Evolutionary conservation across 2,113 vertebrate genomes (phyloP).

Genomic region (Dendropsophus ebraccatus): DNA sequence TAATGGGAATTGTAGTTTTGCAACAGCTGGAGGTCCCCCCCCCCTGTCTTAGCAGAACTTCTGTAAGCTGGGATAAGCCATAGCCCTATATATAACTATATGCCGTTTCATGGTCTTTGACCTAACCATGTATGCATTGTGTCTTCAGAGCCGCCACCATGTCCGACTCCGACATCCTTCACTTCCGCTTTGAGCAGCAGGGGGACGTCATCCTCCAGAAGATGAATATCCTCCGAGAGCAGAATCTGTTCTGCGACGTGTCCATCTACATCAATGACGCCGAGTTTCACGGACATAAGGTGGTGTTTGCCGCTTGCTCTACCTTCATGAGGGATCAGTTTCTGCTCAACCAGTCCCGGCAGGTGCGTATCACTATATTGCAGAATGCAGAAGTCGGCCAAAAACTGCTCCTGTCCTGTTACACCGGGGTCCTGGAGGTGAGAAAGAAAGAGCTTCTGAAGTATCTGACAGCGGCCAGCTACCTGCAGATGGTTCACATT

Average conservation of each 20-base stretch:
- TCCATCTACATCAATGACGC: constrained; percentile 82
- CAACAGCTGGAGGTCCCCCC: no score
- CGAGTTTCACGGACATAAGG: constrained; percentile 82
- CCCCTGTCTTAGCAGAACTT: no score
- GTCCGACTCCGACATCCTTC: constrained; percentile 80
- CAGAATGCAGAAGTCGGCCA: constrained; percentile 82
- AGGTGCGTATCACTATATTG: constrained; percentile 79
- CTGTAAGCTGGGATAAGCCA: no score
- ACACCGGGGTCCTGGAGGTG: constrained; percentile 81
- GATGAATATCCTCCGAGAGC: constrained; percentile 82
- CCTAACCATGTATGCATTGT: constrained; percentile 32
- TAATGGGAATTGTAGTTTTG: no score
- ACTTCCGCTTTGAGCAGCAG: constrained; percentile 82
- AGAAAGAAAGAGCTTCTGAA: constrained; percentile 81
- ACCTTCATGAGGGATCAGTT: constrained; percentile 85
- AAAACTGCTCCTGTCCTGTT: constrained; percentile 79
- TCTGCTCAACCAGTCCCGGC: constrained; percentile 78
- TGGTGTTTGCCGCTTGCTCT: constrained; percentile 82
- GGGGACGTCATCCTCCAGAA: constrained; percentile 79
- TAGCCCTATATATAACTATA: no score
- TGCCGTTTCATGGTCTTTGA: no score
- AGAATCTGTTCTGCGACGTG: constrained; percentile 83
- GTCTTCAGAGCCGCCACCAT: constrained; percentile 66
- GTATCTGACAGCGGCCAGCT: constrained; percentile 81
- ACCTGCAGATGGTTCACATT: constrained; percentile 84